Evolutionary conservation across 2,113 vertebrate genomes (phyloP).

Genomic region (Halichoeres trimaculatus): DNA sequence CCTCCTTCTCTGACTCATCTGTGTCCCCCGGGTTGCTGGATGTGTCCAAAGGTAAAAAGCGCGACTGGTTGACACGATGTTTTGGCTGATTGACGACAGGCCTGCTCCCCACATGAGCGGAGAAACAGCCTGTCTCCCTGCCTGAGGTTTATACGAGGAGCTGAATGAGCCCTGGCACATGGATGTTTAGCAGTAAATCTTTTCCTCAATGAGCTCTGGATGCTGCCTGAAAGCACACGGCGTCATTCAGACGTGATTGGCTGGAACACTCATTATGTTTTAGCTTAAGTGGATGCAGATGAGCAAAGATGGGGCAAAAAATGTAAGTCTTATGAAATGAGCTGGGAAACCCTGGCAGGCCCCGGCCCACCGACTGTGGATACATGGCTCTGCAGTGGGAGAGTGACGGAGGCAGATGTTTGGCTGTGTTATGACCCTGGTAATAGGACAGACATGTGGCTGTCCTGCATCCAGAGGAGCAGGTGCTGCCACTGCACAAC

Average conservation of each 20-base stretch:
- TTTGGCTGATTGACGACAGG: constrained; percentile 58
- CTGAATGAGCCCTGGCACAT: constrained; percentile 26
- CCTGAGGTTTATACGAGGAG: constrained; percentile 38
- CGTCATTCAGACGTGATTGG: constrained; percentile 5
- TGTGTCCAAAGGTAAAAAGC: constrained; percentile 47
- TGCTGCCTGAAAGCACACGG: constrained; percentile 15
- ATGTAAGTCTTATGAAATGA: neutral
- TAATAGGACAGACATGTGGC: constrained; percentile 71
- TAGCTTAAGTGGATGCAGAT: constrained; percentile 15
- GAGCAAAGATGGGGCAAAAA: neutral
- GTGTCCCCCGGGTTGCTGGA: constrained; percentile 42
- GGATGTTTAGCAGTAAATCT: constrained; percentile 49
- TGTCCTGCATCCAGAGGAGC: constrained; percentile 62
- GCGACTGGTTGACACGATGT: constrained; percentile 41
- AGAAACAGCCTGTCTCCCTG: constrained; percentile 25
- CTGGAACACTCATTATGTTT: constrained; percentile 19
- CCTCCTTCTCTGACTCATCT: constrained; percentile 18
- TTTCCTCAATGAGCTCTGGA: constrained; percentile 33
- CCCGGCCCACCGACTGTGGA: constrained; percentile 28
- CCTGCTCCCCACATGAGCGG: constrained; percentile 13
- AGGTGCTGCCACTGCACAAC: constrained; percentile 65
- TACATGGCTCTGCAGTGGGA: constrained; percentile 54
- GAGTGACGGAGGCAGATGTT: constrained; percentile 70
- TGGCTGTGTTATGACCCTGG: constrained; percentile 55
- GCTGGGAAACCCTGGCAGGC: constrained; percentile 39